Evolutionary conservation across 2,113 vertebrate species (phyloP), one percentile per base, ranked within the genome.

Genomic region (Grallaria varia): DNA sequence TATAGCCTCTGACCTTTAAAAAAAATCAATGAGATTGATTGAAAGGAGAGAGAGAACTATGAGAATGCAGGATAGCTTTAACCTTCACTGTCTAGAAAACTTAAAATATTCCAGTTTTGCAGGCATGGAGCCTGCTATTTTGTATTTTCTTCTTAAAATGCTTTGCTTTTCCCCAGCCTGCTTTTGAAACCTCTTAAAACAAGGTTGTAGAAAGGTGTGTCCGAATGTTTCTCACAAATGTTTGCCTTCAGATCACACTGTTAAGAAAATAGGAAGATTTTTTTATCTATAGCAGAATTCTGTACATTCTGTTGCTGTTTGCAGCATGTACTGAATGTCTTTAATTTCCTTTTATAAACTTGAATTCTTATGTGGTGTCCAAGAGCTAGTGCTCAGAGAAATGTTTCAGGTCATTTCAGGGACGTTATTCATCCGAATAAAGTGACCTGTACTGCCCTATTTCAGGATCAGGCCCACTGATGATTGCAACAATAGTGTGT

Each of bases 11-110:
- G 98, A 99, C 98, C 98, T 98, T 97, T 97, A 97, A 95, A 98
- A 98, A 98, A 97, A 98, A 99, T 99, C 99, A 98, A 98, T 99
- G 93, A 60, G 93, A 98, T 98, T 98, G 98, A 99, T 98, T 97
- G 95, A 96, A 98, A 98, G 97, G 95, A 96, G 97, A 98, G 97
- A 97, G 97, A 98, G 98, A 92, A 98, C 97, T 98, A 98, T 95
- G 94, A 97, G 97, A 98, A 98, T 97, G 95, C 97, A 97, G 95
- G 97, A 96, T 97, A 97, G 97, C 97, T 97, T 98, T 98, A 98
- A 98, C 97, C 97, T 98, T 97, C 97, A 96, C 96, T 98, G 97
- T 98, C 98, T 85, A 96, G 89, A 95, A 96, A 95, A 97, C 94
- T 67, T 95, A 76, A 96, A 95, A 94, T 97, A 89, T 89, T 92